Conservation (phyloP, 1,140 invertebrate species). For the Nylanderia fulva region DNA sequence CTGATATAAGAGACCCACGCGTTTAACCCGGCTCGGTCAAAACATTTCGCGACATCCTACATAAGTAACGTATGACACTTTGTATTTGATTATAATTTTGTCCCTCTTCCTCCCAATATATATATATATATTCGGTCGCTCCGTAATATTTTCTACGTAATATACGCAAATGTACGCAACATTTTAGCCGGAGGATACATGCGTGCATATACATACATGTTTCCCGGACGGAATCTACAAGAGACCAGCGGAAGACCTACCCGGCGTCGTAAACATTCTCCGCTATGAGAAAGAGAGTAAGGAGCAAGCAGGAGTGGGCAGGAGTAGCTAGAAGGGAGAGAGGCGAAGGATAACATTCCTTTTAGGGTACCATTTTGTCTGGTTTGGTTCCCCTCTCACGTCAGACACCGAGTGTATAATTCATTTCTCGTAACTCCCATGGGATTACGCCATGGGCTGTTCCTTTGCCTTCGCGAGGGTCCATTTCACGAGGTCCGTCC, state of each 20-base stretch:
- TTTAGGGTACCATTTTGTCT: conserved; percentile 79
- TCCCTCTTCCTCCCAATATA: conserved; percentile 23
- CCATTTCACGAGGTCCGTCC: conserved; percentile 48
- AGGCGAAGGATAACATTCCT: conserved; percentile 67
- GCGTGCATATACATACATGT: conserved; percentile 26
- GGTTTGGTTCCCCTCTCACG: conserved; percentile 72
- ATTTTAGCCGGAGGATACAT: conserved; percentile 16
- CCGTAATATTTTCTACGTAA: conserved; percentile 46
- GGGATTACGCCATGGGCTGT: conserved; percentile 72
- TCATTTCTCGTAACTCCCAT: conserved; percentile 77
- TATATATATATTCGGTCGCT: conserved; percentile 51
- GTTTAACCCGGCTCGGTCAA: conserved; percentile 17
- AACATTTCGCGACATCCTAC: background rate
- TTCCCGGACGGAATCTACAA: conserved; percentile 34
- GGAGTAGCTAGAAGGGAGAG: background rate
- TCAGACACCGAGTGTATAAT: conserved; percentile 76
- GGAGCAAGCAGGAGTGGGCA: conserved; percentile 50
- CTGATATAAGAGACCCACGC: conserved; percentile 42
- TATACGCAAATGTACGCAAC: conserved; percentile 54
- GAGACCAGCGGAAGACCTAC: background rate
- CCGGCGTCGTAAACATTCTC: conserved; percentile 66
- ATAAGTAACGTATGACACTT: conserved; percentile 46
- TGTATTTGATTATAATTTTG: conserved; percentile 57
- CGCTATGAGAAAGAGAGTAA: conserved; percentile 31
- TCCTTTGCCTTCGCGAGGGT: conserved; percentile 63